Base-by-base conservation (phyloP, 1,140 invertebrate genomes). In the Dendrolimus punctatus region DNA sequence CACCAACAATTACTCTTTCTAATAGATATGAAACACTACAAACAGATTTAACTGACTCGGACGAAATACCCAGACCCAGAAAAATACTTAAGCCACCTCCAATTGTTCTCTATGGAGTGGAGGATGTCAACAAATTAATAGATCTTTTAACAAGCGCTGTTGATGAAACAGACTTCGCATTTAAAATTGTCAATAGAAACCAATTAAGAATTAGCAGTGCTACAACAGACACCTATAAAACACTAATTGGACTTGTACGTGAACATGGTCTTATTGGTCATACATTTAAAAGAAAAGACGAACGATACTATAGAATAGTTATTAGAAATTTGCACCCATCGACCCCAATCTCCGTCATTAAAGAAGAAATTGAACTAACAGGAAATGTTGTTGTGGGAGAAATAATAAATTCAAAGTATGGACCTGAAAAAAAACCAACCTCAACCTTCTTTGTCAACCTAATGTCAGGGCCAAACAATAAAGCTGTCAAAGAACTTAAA, bases 381-480 rank as follows among this genome's bases (percentile, higher is more conserved):
- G 49, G 47, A 38, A 50, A 50, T 7, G 23, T 6, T 6, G 49
- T 41, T 6, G 4, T 4, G 4, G 49, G 49, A 0, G 49, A 50
- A 41, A 50, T 41, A 4, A 50, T 50, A 5, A 41, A 50, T 7
- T 8, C 39, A 4, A 40, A 8, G 37, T 50, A n/a, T 41, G 39
- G 39, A 1, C 49, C 49, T 41, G 39, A 50, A 4, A 49, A 49
- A 39, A 49, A 49, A 39, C 47, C 47, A 8, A 49, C 47, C 23
- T 49, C 47, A 4, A 49, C 47, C 7, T 39, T 49, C 37, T 49
- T 39, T 49, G 7, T 49, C n/a, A 49, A 49, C 38, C 4, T 49
- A 6, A 5, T 6, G n/a, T 8, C 47, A 7, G 37, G 47, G 4
- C 0, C 5, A n/a, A 49, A 49, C 47, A 49, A 49, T 9, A 7